A percentile compares a stretch with the other conserved stretches of the same genome.
These are phyloP conservation scores for Caenorhabditis tropicalis DNA, from an alignment of 1,140 invertebrate species.

Conservation along the genomic window DNA sequence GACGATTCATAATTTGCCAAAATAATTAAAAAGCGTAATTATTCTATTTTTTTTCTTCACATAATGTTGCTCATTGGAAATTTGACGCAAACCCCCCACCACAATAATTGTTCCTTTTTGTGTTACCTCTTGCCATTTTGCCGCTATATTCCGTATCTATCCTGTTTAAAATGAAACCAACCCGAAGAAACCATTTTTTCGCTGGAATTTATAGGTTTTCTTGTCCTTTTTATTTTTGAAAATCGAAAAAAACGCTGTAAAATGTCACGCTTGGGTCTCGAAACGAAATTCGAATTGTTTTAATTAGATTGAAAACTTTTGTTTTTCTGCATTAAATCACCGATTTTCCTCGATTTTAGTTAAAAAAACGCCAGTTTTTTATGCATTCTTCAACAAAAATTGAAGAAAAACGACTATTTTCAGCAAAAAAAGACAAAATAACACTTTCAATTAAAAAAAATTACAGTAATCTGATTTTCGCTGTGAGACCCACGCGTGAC, in stretches of 20 bases:
- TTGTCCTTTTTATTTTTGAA: not conserved
- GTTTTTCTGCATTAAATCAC: too few species aligned
- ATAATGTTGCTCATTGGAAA: not conserved
- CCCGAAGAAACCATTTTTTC: not conserved
- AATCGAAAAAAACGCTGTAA: too few species aligned
- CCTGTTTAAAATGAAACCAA: not conserved
- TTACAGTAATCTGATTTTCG: too few species aligned
- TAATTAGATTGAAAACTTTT: not conserved
- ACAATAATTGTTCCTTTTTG: not conserved
- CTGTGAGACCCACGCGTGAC: too few species aligned
- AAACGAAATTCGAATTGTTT: not conserved
- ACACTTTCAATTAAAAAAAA: not conserved
- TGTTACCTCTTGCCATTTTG: conserved; percentile 23
- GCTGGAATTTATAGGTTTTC: too few species aligned
- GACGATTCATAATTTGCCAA: not conserved
- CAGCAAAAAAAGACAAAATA: conserved; percentile 11
- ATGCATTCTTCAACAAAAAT: too few species aligned
- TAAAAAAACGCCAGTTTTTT: too few species aligned
- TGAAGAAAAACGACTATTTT: too few species aligned
- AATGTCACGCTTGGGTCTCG: too few species aligned
- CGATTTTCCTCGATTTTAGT: too few species aligned
- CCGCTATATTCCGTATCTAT: not conserved
- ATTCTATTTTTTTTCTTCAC: not conserved
- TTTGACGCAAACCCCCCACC: not conserved
- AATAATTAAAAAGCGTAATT: not conserved